Evolutionary conservation across 2,888 invertebrate species (phyloP).

Genomic region (Salticus scenicus): DNA sequence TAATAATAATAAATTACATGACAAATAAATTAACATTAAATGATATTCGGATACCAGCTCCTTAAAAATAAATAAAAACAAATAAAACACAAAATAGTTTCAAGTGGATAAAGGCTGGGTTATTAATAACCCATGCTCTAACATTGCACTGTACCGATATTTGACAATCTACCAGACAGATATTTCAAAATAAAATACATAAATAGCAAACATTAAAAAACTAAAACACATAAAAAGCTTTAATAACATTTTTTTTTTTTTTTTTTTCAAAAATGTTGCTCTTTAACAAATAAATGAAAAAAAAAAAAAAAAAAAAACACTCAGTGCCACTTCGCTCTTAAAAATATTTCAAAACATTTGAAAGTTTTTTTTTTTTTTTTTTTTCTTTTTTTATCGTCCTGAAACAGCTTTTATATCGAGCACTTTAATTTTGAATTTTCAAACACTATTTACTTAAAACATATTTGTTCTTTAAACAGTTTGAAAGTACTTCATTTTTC

Average conservation of each 20-base stretch:
- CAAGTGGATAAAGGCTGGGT: neutral
- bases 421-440: neutral
- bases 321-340: neutral
- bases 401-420: neutral
- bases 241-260: no score
- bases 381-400: no score
- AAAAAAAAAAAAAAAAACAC: neutral
- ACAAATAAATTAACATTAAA: neutral
- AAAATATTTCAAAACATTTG: neutral
- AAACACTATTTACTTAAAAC: neutral
- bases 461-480: neutral
- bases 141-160: neutral
- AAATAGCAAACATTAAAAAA: neutral
- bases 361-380: neutral
- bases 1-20: neutral
- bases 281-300: no score
- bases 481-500: neutral
- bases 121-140: neutral
- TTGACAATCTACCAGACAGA: neutral
- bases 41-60: conserved; percentile 57
- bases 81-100: neutral
- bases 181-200: neutral
- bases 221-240: neutral
- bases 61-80: conserved; percentile 51
- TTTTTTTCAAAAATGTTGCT: no score